These are phyloP conservation scores for Euzophera pinguis DNA, from an alignment of 2,888 invertebrate species.

Conservation along the genomic window DNA sequence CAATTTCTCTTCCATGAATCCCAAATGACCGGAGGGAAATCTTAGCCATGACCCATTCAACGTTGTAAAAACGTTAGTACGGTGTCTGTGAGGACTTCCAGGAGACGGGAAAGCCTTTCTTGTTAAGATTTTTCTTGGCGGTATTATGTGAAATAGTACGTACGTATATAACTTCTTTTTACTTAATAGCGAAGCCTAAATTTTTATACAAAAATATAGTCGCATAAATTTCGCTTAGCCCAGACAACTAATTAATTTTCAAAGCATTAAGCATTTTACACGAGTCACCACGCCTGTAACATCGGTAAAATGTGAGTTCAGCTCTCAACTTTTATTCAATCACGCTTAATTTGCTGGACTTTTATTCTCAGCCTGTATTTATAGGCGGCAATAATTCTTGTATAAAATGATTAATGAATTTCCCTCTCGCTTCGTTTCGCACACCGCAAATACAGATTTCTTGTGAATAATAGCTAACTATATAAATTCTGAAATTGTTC, in stretches of 20 bases:
- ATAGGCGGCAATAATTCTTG: constrained; percentile 22
- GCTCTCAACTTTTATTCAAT: constrained; percentile 30
- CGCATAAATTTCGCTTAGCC: constrained; percentile 1
- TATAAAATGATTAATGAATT: constrained; percentile 22
- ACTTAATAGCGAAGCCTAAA: too few relatives aligned
- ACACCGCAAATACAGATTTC: constrained; percentile 15
- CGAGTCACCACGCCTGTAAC: constrained; percentile 25
- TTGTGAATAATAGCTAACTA: constrained; percentile 17
- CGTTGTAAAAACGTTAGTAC: constrained; percentile 45
- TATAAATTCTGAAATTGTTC: constrained; percentile 14
- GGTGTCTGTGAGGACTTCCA: constrained; percentile 22
- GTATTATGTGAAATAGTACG: too few relatives aligned
- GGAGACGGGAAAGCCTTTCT: constrained; percentile 4
- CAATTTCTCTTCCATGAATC: constrained; percentile 77
- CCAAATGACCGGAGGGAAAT: constrained; percentile 80
- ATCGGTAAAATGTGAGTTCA: constrained; percentile 25
- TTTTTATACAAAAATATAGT: too few relatives aligned
- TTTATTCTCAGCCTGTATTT: constrained; percentile 26
- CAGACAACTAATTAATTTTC: constrained; percentile 22
- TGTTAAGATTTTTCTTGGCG: not conserved
- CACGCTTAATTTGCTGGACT: constrained; percentile 22
- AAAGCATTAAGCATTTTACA: constrained; percentile 24
- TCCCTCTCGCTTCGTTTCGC: constrained; percentile 13
- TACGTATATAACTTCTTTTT: too few relatives aligned
- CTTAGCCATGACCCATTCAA: constrained; percentile 78